These are phyloP conservation scores for Dicrurus megarhynchus DNA, from an alignment of 2,113 vertebrate genomes.

Conservation along the genomic window DNA sequence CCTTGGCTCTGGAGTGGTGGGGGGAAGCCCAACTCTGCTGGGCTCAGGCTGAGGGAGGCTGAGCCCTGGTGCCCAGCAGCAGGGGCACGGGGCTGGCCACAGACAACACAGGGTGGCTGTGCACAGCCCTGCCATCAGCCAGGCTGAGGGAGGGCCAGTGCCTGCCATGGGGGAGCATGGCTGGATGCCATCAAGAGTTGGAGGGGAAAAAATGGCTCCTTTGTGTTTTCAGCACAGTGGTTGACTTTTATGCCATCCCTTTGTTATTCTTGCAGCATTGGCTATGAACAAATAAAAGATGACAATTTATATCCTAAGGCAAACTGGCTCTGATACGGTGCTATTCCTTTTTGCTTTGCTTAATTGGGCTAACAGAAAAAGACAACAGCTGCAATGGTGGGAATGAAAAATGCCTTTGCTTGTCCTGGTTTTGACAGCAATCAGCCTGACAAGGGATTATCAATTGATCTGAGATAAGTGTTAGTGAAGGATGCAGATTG, in stretches of 20 bases:
- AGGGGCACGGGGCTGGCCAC: fast-evolving
- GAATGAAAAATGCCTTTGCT: conserved; percentile 45
- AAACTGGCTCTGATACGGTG: conserved; percentile 11
- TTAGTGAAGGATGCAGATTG: neutral
- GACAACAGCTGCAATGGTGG: conserved; percentile 47
- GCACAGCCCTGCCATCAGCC: neutral
- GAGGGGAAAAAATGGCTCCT: conserved; percentile 7
- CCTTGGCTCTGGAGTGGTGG: neutral
- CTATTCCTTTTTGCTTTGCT: conserved; percentile 35
- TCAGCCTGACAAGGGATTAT: conserved; percentile 32
- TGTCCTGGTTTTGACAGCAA: conserved; percentile 42
- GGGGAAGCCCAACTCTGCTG: neutral
- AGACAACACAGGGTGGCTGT: neutral
- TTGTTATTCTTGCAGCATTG: conserved; percentile 30
- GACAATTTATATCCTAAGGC: conserved; percentile 48
- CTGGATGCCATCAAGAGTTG: neutral
- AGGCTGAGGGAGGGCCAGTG: neutral
- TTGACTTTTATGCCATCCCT: neutral
- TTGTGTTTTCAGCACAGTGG: conserved; percentile 46
- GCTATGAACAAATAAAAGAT: neutral
- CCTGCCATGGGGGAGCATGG: neutral
- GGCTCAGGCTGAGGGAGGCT: neutral
- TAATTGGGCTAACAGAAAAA: conserved; percentile 62
- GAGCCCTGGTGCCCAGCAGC: neutral
- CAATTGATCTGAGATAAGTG: conserved; percentile 6